Evolutionary conservation across 2,113 vertebrate species (phyloP).

Genomic region (Rana temporaria): DNA sequence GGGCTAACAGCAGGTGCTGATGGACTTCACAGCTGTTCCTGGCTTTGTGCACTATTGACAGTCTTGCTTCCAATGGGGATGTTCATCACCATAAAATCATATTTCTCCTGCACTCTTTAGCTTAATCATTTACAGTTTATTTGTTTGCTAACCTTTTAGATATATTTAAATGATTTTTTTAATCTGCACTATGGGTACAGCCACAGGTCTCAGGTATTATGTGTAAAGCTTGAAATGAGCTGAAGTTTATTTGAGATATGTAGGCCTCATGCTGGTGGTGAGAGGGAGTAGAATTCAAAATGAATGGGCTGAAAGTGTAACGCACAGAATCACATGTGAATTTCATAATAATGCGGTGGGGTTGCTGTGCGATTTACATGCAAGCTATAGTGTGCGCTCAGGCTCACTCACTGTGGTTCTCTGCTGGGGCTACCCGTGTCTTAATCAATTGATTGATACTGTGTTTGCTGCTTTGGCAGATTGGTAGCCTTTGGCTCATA

Average conservation of each 20-base stretch:
- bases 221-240: not conserved
- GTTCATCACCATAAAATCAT: not conserved
- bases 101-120: not conserved
- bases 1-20: not conserved
- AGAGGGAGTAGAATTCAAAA: too few species aligned
- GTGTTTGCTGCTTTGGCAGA: too few species aligned
- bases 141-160: not conserved
- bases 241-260: not conserved
- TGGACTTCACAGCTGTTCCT: not conserved
- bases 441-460: too few species aligned
- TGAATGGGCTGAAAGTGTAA: too few species aligned
- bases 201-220: not conserved
- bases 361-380: too few species aligned
- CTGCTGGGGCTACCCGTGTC: too few species aligned
- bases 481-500: too few species aligned
- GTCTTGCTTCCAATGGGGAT: not conserved
- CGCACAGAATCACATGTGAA: too few species aligned
- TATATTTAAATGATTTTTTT: not conserved
- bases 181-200: not conserved
- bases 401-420: too few species aligned
- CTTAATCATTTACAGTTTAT: slow-evolving; percentile 25
- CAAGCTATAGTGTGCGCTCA: too few species aligned
- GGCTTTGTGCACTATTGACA: not conserved
- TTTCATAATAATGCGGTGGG: too few species aligned
- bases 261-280: too few species aligned